Conservation (phyloP, 2,113 vertebrate species). For the Pachypanchax playfairii region DNA sequence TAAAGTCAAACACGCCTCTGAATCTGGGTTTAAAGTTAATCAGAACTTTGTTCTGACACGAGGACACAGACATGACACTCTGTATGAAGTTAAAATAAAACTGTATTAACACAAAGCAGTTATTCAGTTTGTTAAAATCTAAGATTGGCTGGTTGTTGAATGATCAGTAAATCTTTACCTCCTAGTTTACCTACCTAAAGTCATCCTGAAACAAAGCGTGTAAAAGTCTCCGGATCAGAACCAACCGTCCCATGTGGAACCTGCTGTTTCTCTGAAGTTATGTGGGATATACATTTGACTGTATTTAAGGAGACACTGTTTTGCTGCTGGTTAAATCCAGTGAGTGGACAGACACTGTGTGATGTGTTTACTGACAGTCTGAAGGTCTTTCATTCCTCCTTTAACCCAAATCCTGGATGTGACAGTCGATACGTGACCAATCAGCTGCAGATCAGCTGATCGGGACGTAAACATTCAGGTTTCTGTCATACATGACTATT, state of each 20-base stretch:
- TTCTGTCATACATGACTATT: too few species aligned
- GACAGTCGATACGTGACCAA: neutral
- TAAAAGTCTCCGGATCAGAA: constrained; percentile 1
- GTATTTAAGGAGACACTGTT: neutral
- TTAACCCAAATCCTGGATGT: constrained; percentile 6
- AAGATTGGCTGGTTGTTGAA: too few species aligned
- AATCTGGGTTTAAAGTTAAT: too few species aligned
- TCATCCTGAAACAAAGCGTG: constrained; percentile 42
- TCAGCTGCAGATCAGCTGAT: neutral
- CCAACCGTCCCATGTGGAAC: constrained; percentile 5
- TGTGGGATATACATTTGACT: neutral
- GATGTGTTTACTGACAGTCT: constrained; percentile 27
- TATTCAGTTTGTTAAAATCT: too few species aligned
- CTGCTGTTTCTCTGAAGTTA: neutral
- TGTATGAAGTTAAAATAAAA: too few species aligned
- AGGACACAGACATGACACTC: too few species aligned
- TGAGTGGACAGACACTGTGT: neutral
- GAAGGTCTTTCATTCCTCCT: constrained; percentile 40
- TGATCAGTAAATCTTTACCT: too few species aligned
- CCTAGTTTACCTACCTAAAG: constrained; percentile 43
- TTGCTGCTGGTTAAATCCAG: neutral
- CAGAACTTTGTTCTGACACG: too few species aligned
- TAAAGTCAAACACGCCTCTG: too few species aligned
- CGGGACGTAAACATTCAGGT: neutral
- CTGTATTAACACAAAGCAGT: too few species aligned